Percentiles rank a stretch among this genome's conserved stretches.
Conservation (phyloP, 2,888 invertebrate genomes). For the Pterostichus madidus region DNA sequence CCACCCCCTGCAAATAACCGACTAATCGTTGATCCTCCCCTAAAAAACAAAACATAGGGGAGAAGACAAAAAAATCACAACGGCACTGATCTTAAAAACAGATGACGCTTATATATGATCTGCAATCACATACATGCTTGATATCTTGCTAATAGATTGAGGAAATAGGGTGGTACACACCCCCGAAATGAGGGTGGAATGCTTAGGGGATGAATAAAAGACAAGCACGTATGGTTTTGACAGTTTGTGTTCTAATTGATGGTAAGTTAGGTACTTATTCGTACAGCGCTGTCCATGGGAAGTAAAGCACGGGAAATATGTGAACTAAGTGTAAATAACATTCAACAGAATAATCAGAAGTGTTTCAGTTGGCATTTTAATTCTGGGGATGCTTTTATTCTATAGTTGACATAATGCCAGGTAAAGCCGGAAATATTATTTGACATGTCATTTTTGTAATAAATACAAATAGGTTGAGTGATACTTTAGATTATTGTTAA, state of each 20-base stretch:
- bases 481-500: too few species aligned
- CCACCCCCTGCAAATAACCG: not conserved
- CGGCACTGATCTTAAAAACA: not conserved
- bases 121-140: not conserved
- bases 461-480: too few species aligned
- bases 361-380: too few species aligned
- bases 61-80: not conserved
- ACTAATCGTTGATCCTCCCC: not conserved
- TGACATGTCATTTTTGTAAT: too few species aligned
- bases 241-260: conserved; percentile 5
- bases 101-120: not conserved
- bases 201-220: not conserved
- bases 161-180: not conserved
- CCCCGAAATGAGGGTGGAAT: not conserved
- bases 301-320: too few species aligned
- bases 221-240: not conserved
- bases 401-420: too few species aligned
- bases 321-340: too few species aligned
- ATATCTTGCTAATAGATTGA: not conserved
- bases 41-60: conserved; percentile 3
- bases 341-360: too few species aligned
- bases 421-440: too few species aligned
- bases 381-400: too few species aligned
- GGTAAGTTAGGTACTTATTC: not conserved
- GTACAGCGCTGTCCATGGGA: too few species aligned